Percentiles rank a stretch among this genome's conserved stretches.
phyloP scores from a whole-genome alignment of 2,113 vertebrate genomes.

The Taxidea taxus region DNA sequence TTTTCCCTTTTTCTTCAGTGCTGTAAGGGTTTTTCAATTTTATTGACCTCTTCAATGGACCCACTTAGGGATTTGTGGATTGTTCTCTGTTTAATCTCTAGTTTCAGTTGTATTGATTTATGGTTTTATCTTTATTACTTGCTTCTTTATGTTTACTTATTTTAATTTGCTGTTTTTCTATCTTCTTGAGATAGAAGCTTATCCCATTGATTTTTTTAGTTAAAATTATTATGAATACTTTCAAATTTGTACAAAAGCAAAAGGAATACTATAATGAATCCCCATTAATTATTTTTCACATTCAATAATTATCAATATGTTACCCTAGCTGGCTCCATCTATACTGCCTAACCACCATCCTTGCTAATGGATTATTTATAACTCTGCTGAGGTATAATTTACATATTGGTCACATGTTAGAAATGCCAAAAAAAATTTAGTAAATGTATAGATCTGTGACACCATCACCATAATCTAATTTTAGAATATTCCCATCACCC shows the following conservation, averaged over 20 bases:
- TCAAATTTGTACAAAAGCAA: neutral
- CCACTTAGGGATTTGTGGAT: neutral
- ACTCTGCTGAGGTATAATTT: neutral
- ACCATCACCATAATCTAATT: neutral
- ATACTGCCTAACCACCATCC: neutral
- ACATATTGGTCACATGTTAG: neutral
- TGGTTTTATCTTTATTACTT: neutral
- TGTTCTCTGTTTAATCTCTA: neutral
- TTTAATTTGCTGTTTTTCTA: neutral
- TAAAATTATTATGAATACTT: neutral
- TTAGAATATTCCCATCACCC: neutral
- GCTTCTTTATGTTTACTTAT: neutral
- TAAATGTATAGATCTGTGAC: neutral
- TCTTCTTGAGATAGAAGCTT: neutral
- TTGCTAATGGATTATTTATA: neutral
- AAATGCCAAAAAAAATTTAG: neutral
- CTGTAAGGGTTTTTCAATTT: neutral
- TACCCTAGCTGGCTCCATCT: neutral
- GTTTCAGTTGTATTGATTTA: neutral
- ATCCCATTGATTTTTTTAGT: neutral
- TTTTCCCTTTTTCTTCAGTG: neutral
- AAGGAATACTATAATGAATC: neutral
- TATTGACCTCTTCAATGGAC: neutral
- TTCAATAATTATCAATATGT: neutral
- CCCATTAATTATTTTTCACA: neutral